Evolutionary conservation across 2,888 invertebrate genomes (phyloP), one percentile per base, ranked within the genome.

Genomic region (Stenodema calcarata): DNA sequence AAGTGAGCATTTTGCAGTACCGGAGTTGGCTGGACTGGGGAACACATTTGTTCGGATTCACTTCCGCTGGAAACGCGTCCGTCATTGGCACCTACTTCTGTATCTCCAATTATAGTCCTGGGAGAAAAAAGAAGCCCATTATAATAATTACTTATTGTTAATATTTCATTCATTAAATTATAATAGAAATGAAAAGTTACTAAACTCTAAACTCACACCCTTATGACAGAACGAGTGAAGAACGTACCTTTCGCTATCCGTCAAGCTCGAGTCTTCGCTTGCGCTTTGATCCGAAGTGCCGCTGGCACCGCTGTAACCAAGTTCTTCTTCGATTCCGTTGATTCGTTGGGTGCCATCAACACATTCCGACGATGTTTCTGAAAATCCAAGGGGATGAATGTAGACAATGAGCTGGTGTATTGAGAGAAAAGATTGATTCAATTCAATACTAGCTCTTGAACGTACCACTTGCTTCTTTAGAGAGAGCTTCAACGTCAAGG

Each of bases 231-330:
- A 30, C 0, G 70, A 16, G 1, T n/a, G 42, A 79, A n/a, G 0
- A 14, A 78, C 82, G 18, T 41, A 89, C 90, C 92, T 92, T 91
- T 95, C 95, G 89, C 95, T 95, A 90, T 95, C 95, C 88, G 95
- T 95, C 50, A 95, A 92, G 90, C 95, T 95, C 90, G 95, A 95
- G 90, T 95, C 95, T 90, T 95, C 95, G 89, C 95, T 95, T 89
- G 95, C 94, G 90, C 95, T 95, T 90, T 95, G 95, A 90, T 94
- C 94, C 87, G 90, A 90, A 76, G 90, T 90, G 3, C 90, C 89
- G 18, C 88, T 88, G 9, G 88, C 87, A 41, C 88, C 88, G 86
- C 88, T 88, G 47, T 41, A 86, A 54, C 54, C 86, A 28, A 69
- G 44, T 12, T 87, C 87, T 73, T 88, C 88, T 47, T 91, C 86